Evolutionary conservation across 2,797 vertebrate species (phyloP), one percentile per base, ranked within the genome.

Genomic region (Chrosomus eos): DNA sequence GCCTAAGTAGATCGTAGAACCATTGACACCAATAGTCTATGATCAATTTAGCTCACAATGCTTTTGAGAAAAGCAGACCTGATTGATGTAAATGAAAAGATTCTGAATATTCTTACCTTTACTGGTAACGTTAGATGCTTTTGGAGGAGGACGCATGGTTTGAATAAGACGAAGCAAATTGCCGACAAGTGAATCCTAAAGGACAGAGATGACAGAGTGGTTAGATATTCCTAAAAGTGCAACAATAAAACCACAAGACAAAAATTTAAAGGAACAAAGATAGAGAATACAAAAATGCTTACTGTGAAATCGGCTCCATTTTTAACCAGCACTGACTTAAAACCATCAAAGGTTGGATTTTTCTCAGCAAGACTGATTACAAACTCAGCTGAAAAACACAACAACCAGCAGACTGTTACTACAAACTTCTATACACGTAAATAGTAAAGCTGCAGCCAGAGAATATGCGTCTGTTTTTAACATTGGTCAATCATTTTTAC

Each of bases 261-360:
- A 3, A 53, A 74, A 53, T 23, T 21, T 33, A 0, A 74, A 53
- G 28, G 10, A 36, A 51, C 53, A 33, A 6, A 28, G 2, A 36
- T 11, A 33, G 13, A 43, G 3, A 60, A 7, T 9, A 66, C 14
- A 36, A 60, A 1, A 48, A 51, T 26, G 86, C 97, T 93, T 92
- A 99, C 98, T 0, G 97, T 97, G 90, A 99, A 99, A 89, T 99
- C 98, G 0, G 98, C 98, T n/a, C 97, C 98, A 95, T 99, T 99
- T 93, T 98, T 96, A 0, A 94, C 48, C 19, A 99, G 89, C n/a
- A 96, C 93, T 3, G 91, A 86, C 88, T 98, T 99, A 60, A 99
- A 99, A 0, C 93, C 92, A 13, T 99, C 98, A 89, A 99, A 98
- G 0, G 94, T 90, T 0, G 95, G 93, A 33, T 97, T 94, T 84